phyloP scores from a whole-genome alignment of 2,113 vertebrate species.

The Copsychus sechellarum region DNA sequence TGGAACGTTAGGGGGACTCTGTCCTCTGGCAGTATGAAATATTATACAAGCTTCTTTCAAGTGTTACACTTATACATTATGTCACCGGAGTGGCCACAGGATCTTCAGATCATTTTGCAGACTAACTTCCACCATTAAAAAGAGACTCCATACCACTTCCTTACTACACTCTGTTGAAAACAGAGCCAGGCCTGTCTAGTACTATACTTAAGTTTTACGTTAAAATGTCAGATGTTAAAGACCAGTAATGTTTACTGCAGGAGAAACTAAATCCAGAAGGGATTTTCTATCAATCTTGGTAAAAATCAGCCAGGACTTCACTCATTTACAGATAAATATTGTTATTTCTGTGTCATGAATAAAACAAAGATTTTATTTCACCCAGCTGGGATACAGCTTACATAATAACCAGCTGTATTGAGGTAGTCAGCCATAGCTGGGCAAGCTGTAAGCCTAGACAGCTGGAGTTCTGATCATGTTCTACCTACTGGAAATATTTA shows the following conservation, averaged over 20 bases:
- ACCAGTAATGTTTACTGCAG: background rate
- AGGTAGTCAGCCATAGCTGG: background rate
- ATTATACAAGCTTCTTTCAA: background rate
- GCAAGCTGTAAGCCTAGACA: background rate
- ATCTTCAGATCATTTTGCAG: background rate
- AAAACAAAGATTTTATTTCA: background rate
- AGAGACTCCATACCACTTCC: background rate
- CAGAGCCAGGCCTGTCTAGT: background rate
- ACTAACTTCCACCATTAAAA: background rate
- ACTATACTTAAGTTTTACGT: background rate
- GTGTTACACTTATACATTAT: background rate
- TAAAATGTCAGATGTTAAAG: background rate
- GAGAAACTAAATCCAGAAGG: background rate
- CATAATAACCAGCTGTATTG: background rate
- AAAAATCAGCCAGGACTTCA: background rate
- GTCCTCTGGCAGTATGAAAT: background rate
- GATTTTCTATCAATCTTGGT: background rate
- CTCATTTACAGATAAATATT: background rate
- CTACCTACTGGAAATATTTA: background rate
- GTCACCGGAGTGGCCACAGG: background rate
- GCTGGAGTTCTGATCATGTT: background rate
- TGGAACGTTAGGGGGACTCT: background rate
- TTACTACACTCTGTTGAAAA: background rate
- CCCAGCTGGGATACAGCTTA: background rate
- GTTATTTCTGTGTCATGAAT: background rate